Percentiles rank a stretch among this genome's conserved stretches.
Conservation (phyloP, 2,797 vertebrate species). For the Acanthornis magna region DNA sequence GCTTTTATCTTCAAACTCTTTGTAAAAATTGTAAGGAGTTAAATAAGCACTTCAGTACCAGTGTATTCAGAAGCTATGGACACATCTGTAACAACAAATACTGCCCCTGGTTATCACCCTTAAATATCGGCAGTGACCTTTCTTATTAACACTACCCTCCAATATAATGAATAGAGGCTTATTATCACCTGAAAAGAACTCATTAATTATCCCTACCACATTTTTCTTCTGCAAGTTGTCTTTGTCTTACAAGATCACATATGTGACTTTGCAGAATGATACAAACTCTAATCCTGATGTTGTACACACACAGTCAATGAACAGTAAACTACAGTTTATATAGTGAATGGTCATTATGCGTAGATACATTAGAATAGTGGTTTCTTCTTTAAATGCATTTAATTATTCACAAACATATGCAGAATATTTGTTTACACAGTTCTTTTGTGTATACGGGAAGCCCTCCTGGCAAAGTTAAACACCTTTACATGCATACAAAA, state of each 20-base stretch:
- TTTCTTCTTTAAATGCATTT: conserved; percentile 42
- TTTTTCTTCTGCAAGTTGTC: neutral
- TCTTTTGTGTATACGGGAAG: conserved; percentile 34
- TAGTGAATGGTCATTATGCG: neutral
- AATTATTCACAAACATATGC: conserved; percentile 63
- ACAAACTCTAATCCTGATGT: neutral
- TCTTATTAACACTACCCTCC: neutral
- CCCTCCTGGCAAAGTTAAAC: conserved; percentile 53
- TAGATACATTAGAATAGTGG: neutral
- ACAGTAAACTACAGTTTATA: neutral
- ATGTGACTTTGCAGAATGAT: neutral
- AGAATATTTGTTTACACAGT: conserved; percentile 65
- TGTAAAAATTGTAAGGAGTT: neutral
- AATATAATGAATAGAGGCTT: neutral
- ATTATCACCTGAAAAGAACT: neutral
- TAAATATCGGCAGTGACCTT: neutral
- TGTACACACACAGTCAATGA: neutral
- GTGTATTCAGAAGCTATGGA: neutral
- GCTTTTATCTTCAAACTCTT: neutral
- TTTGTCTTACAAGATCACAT: neutral
- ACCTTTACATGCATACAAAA: conserved; percentile 31
- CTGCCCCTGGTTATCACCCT: neutral
- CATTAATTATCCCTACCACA: neutral
- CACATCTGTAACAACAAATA: neutral
- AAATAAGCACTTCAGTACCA: neutral